Percentiles rank a stretch among this genome's conserved stretches.
Evolutionary conservation across 2,113 vertebrate genomes (phyloP).

Genomic region (Salvelinus alpinus): DNA sequence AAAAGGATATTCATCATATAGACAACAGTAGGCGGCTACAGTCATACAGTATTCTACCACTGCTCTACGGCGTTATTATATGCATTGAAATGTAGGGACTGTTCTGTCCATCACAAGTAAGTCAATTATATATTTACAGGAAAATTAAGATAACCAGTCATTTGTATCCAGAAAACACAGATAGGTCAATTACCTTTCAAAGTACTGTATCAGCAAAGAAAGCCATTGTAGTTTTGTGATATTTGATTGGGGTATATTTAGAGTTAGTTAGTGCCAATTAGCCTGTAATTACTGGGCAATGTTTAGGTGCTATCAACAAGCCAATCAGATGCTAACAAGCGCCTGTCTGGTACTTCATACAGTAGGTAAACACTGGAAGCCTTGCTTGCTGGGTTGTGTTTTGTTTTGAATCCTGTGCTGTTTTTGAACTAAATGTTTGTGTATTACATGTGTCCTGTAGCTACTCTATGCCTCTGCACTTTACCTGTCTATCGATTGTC

Average conservation of each 20-base stretch:
- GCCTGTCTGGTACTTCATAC: background rate
- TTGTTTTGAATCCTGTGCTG: background rate
- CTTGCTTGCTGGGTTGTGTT: background rate
- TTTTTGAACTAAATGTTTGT: background rate
- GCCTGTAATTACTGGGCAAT: background rate
- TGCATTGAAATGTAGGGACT: no score
- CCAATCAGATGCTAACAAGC: background rate
- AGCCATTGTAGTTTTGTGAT: background rate
- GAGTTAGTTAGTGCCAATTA: conserved; percentile 2
- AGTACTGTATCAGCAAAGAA: background rate
- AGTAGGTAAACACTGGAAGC: background rate
- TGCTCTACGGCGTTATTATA: no score
- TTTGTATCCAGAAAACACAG: conserved; percentile 1
- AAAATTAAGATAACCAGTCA: background rate
- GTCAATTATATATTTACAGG: background rate
- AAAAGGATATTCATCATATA: no score
- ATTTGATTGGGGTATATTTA: conserved; percentile 6
- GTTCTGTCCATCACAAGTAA: background rate
- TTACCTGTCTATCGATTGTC: conserved; percentile 24
- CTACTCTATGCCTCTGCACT: conserved; percentile 6
- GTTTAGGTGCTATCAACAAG: background rate
- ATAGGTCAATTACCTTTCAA: background rate
- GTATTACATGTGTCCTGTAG: conserved; percentile 10
- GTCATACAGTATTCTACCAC: no score
- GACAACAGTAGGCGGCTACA: no score